These are phyloP conservation scores for Poeciliopsis presidionis DNA, from an alignment of 2,797 vertebrate species.

Conservation along the genomic window DNA sequence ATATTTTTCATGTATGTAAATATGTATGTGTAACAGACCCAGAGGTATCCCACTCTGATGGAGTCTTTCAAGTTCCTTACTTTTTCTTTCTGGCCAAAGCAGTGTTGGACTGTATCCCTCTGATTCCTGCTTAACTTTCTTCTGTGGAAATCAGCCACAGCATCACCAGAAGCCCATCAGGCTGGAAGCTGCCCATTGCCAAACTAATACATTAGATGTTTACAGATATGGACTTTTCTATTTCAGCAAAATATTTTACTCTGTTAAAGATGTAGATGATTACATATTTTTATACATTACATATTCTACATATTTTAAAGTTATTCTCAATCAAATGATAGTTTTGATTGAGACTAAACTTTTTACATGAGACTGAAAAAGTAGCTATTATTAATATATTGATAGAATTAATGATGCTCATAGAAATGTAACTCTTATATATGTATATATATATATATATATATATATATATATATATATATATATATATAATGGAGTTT, in stretches of 20 bases:
- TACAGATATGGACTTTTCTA: slow-evolving; percentile 20
- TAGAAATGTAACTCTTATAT: neutral
- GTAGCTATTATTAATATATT: neutral
- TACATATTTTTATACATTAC: neutral
- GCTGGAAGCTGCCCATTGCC: slow-evolving; percentile 30
- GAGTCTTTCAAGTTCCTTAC: slow-evolving; percentile 53
- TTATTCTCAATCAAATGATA: neutral
- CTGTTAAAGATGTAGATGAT: neutral
- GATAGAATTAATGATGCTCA: neutral
- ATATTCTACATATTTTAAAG: neutral
- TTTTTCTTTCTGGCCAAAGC: slow-evolving; percentile 25
- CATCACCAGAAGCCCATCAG: slow-evolving; percentile 22
- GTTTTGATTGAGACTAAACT: neutral
- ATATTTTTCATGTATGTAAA: slow-evolving; percentile 18
- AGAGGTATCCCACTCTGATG: slow-evolving; percentile 42
- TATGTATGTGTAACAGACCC: slow-evolving; percentile 18
- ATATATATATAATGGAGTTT: neutral
- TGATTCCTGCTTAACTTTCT: slow-evolving; percentile 41
- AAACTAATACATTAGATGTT: slow-evolving; percentile 42
- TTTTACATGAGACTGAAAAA: neutral
- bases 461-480: neutral
- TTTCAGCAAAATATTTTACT: slow-evolving; percentile 11
- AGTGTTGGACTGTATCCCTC: slow-evolving; percentile 45
- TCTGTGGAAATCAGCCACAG: slow-evolving; percentile 50
- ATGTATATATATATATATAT: neutral